Evolutionary conservation across 2,888 invertebrate species (phyloP), one percentile per base, ranked within the genome.

Genomic region (Sphecodes monilicornis): DNA sequence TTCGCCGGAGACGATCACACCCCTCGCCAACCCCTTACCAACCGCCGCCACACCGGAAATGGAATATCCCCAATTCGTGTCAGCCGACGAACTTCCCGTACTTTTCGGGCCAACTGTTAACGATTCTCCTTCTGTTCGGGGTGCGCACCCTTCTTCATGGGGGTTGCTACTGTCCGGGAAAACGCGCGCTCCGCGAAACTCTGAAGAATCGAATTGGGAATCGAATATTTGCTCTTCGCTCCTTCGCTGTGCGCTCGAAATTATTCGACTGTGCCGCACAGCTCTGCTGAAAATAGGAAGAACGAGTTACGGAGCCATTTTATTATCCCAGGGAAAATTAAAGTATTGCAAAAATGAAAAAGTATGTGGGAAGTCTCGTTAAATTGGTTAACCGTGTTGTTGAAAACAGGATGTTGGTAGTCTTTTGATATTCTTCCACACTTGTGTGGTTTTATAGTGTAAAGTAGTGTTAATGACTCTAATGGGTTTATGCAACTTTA

Each of bases 51-150:
- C 16, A 43, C 32, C 88, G 88, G 88, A 88, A 88, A 88, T 88
- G 86, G 88, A 88, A 88, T 88, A 88, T 88, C 88, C 81, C 80
- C 88, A 85, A 80, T 80, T 78, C 88, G 82, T 81, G 88, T 79
- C 85, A 81, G 76, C 50, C 85, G 79, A 64, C 73, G 60, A 88
- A 88, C 85, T 87, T 88, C 85, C 79, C 43, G 80, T 77, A 87
- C 87, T 88, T 87, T 75, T 85, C 85, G 78, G 71, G 69, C 77
- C 78, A 81, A 83, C 82, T 80, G 82, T 77, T 88, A 88, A 88
- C 88, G 88, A 88, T 87, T 77, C 78, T 46, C 76, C 64, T 79
- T 54, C 69, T n/a, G 69, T 66, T 54, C 64, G 29, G 60, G 66
- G 36, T 43, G 29, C 13, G 43, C 72, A 76, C 72, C 82, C 78